phyloP scores from a whole-genome alignment of 92 coral and sea anemone species.

The Meandrina meandrites region DNA sequence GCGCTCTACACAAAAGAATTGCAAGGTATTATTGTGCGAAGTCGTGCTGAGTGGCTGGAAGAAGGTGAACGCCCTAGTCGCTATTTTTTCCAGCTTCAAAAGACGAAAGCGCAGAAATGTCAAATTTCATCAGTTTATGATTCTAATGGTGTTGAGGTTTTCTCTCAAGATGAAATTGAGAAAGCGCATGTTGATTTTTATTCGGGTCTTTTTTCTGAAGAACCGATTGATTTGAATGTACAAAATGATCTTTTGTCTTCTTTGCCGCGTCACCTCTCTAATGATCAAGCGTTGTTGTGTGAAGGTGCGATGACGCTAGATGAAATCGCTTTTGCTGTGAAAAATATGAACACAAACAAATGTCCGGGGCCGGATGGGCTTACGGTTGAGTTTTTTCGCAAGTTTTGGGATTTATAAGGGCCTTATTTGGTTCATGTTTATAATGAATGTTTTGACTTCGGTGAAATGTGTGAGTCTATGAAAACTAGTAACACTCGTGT shows the following conservation, averaged over 20 bases:
- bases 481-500: neutral
- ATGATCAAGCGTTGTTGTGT: neutral
- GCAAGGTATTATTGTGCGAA: neutral
- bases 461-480: neutral
- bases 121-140: neutral
- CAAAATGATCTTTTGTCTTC: neutral
- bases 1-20: neutral
- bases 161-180: neutral
- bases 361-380: conserved; percentile 23
- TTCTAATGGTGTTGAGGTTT: neutral
- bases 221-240: neutral
- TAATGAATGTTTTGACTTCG: neutral
- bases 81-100: neutral
- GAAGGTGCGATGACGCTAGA: conserved; percentile 14
- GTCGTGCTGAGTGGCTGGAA: conserved; percentile 18
- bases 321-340: neutral
- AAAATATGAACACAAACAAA: neutral
- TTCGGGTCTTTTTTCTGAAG: neutral
- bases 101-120: neutral
- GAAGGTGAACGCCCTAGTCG: conserved; percentile 7
- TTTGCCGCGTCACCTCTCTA: neutral
- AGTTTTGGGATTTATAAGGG: conserved; percentile 11
- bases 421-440: neutral
- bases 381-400: conserved; percentile 9
- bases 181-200: conserved; percentile 22